Base-by-base conservation (phyloP, 1,140 invertebrate genomes). In the Laodelphax striatellus region DNA sequence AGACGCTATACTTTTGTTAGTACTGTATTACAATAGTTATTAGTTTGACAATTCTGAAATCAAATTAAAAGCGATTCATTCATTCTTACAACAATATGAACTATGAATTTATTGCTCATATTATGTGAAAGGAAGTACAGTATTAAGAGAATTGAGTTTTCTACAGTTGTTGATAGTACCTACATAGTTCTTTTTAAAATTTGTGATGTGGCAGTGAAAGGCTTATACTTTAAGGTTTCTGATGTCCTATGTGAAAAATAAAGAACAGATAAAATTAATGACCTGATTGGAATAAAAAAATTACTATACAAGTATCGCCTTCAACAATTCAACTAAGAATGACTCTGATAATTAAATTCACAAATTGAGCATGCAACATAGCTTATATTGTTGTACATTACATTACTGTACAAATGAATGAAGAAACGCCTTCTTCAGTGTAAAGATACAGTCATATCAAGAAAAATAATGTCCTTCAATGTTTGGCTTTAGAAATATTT, bases 341-440 rank as follows among this genome's bases (percentile, higher is more conserved):
- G 16, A 16, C 16, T 10, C 46, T 19, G 16, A 17, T 50, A 17
- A 10, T 19, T 50, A 50, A 10, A 50, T 50, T 19, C 21, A 50
- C 21, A 50, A 19, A 50, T 50, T 50, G 46, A 50, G 46, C 46
- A 50, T 17, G 6, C 16, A 50, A 50, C 46, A 50, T 50, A 50
- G 46, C 46, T 50, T 50, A 50, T 50, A 50, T 50, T 50, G 46
- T 50, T 50, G 46, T 50, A 50, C 46, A 17, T 50, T 50, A 10
- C 21, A 16, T 19, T 50, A 10, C 10, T 22, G 21, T 19, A 10
- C 14, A 19, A 50, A 50, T 50, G 46, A 19, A 50, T 50, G 16
- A 50, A 50, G 9, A 50, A 50, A 50, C 34, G 34, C 34, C 11
- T 38, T 38, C 4, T 38, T 11, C 34, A 38, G 34, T 38, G 34